phyloP scores from a whole-genome alignment of 1,140 invertebrate species.

The Pogonomyrmex californicus region DNA sequence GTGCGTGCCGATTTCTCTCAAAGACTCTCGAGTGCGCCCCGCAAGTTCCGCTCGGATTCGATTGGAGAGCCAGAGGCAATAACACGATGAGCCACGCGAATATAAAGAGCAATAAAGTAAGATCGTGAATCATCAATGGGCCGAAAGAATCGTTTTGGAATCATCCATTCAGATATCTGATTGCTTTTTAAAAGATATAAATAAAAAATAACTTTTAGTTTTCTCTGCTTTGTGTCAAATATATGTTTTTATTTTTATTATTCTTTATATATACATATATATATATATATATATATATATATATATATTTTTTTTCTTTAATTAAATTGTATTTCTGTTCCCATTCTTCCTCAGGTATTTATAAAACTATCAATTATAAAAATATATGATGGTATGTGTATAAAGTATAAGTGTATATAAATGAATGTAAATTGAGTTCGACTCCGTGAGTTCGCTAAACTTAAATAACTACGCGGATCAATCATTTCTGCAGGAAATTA shows the following conservation, averaged over 20 bases:
- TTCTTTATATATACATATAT: neutral
- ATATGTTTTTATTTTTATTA: neutral
- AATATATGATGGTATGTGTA: neutral
- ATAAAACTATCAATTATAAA: neutral
- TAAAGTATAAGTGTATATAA: neutral
- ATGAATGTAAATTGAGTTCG: neutral
- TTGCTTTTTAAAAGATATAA: neutral
- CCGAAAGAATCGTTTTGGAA: neutral
- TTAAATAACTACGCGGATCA: neutral
- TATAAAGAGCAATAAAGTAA: neutral
- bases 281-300: neutral
- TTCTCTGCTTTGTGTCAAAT: neutral
- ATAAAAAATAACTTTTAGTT: neutral
- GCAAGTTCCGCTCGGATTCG: conserved; percentile 62
- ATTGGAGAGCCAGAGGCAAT: conserved; percentile 40
- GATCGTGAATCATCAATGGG: neutral
- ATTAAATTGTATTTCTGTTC: neutral
- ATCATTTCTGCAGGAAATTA: neutral
- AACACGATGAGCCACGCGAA: conserved; percentile 6
- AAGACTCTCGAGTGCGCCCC: conserved; percentile 33
- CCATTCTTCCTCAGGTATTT: neutral
- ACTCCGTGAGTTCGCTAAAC: neutral
- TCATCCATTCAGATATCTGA: neutral
- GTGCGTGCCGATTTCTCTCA: conserved; percentile 69
- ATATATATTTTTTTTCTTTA: neutral